Base-by-base conservation (phyloP, 2,797 vertebrate species). In the Pipistrellus nathusii region DNA sequence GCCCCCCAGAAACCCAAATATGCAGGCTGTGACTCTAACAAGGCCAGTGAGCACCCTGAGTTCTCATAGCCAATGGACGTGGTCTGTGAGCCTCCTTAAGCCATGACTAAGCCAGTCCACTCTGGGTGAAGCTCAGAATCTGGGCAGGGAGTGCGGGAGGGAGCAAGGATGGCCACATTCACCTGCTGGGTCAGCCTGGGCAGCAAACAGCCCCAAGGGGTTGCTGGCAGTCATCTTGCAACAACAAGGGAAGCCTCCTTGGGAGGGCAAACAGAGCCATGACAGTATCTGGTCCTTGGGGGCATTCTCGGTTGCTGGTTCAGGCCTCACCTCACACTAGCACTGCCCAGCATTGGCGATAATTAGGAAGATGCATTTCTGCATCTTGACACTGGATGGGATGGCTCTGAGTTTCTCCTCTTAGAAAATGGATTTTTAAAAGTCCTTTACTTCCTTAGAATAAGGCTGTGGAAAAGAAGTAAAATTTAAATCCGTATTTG, bases 401-500 rank as follows among this genome's bases (percentile, higher is more conserved):
- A 25, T 3, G 12, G 48, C 20, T 76, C 76, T 64, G n/a, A 82
- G 10, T 86, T 87, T 73, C 68, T 94, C 12, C 17, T 92, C 27
- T 44, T 69, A 38, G 69, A 78, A 94, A 88, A 88, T 46, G 4
- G n/a, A 72, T 76, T 84, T 75, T 85, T 30, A 35, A 6, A 83
- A 93, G 12, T 68, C 25, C 21, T 59, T 85, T 53, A 62, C 15
- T 80, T 80, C 27, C 41, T 90, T 82, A 73, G 35, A 88, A 69
- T 69, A 75, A 92, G 80, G 7, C 21, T 80, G 75, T 78, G 38
- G 92, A 82, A 85, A 88, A 64, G 27, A 82, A 80, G 83, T 80
- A 81, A 93, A 92, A 71, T 55, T 83, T 73, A 80, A 94, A 81
- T 73, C 83, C 68, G 18, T 38, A 44, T 59, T 78, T n/a, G 90